Base-by-base conservation (phyloP, 2,113 vertebrate species). In the Trogon surrucura region DNA sequence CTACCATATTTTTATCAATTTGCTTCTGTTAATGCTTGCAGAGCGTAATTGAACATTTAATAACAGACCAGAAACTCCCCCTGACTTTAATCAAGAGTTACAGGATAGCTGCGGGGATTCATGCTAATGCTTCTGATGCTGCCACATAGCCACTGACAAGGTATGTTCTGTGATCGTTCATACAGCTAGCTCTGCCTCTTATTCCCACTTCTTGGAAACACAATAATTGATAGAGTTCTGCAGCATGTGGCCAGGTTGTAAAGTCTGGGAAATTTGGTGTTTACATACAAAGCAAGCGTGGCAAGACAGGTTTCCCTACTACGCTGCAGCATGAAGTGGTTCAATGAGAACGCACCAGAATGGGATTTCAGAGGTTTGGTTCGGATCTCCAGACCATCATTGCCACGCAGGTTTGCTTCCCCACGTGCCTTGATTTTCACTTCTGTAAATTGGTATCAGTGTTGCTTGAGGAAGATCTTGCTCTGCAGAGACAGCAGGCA, bases 11-110 rank as follows among this genome's bases (percentile, higher is more conserved):
- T 95, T 92, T 92, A 95, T 92, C 72, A 61, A 69, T 86, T 93
- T 91, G 13, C 58, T 86, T 86, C 88, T 94, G 93, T 94, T 90
- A 72, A 88, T 90, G 44, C 80, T 95, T 86, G 57, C 41, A 81
- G 60, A 78, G 65, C 48, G 36, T 93, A 93, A 94, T 32, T 89
- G 78, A 95, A 69, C 65, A 36, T 86, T 92, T 86, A 95, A 88
- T 86, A 93, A 78, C 29, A 93, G 51, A 74, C 12, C 22, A 86
- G 82, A 86, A 94, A 84, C 69, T 94, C 79, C 41, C 25, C 16
- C 32, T 86, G 82, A 84, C 80, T 94, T 82, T 84, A 92, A 93
- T 86, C 67, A 57, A 88, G 88, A 80, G 66, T 70, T 88, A 75
- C 27, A 80, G 85, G 56, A 67, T 58, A 64, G 74, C 71, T 84